Evolutionary conservation across 64 coral and sea anemone genomes (phyloP).

Genomic region (Stichodactyla mertensii): DNA sequence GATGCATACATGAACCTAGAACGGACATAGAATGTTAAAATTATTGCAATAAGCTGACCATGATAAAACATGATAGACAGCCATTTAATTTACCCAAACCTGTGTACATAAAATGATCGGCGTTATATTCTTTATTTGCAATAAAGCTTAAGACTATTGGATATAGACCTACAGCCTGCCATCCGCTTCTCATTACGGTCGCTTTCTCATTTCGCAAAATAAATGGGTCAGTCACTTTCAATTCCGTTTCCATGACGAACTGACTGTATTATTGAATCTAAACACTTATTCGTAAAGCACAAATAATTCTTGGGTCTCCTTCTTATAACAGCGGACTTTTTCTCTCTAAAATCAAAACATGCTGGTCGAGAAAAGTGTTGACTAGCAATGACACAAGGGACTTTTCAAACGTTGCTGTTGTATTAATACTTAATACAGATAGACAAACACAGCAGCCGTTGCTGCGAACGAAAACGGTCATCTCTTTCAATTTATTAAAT

Average conservation of each 20-base stretch:
- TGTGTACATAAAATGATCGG: slow-evolving; percentile 6
- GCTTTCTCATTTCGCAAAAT: background rate
- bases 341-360: background rate
- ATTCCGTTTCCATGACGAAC: background rate
- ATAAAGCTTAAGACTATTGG: background rate
- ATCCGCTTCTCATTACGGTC: background rate
- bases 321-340: background rate
- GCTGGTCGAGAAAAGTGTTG: background rate
- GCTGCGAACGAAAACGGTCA: background rate
- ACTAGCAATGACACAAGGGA: background rate
- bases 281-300: background rate
- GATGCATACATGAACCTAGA: too few relatives aligned
- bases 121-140: background rate
- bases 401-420: background rate
- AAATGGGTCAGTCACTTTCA: background rate
- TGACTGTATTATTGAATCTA: background rate
- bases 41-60: background rate
- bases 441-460: slow-evolving; percentile 3
- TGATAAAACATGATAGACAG: background rate
- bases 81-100: background rate
- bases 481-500: slow-evolving; percentile 11
- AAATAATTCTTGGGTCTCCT: background rate
- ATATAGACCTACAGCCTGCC: background rate
- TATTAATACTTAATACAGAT: background rate
- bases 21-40: background rate